Percentiles rank a stretch among this genome's conserved stretches.
These are phyloP conservation scores for Dasyurus viverrinus DNA, from an alignment of 2,113 vertebrate species.

Conservation along the genomic window DNA sequence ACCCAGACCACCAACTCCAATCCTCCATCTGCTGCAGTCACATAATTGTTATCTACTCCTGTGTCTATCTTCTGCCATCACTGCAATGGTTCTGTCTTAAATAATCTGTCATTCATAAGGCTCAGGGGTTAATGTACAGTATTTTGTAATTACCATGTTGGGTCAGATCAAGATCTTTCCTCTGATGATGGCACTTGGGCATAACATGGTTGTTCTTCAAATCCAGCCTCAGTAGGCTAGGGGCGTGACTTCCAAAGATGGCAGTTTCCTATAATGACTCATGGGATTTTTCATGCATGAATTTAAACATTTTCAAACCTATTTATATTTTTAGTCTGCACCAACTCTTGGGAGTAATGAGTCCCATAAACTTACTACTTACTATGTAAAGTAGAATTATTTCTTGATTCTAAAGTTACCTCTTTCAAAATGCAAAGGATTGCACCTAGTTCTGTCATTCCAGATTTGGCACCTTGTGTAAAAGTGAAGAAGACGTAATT, in stretches of 20 bases:
- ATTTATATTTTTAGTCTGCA: not conserved
- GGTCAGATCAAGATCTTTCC: not conserved
- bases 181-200: not conserved
- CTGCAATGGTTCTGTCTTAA: not conserved
- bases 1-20: not conserved
- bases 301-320: slow-evolving; percentile 13
- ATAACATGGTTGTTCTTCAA: not conserved
- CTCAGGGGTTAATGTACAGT: not conserved
- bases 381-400: not conserved
- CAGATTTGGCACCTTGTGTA: not conserved
- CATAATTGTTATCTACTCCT: not conserved
- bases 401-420: not conserved
- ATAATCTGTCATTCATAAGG: not conserved
- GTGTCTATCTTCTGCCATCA: not conserved
- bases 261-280: not conserved
- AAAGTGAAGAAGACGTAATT: not conserved
- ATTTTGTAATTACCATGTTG: not conserved
- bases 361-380: slow-evolving; percentile 9
- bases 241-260: not conserved
- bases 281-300: not conserved
- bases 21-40: not conserved
- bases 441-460: not conserved
- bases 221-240: not conserved
- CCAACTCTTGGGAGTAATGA: accelerated
- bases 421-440: not conserved